Evolutionary conservation across 1,140 invertebrate genomes (phyloP), one percentile per base, ranked within the genome.

Genomic region (Brachionus angularis): DNA sequence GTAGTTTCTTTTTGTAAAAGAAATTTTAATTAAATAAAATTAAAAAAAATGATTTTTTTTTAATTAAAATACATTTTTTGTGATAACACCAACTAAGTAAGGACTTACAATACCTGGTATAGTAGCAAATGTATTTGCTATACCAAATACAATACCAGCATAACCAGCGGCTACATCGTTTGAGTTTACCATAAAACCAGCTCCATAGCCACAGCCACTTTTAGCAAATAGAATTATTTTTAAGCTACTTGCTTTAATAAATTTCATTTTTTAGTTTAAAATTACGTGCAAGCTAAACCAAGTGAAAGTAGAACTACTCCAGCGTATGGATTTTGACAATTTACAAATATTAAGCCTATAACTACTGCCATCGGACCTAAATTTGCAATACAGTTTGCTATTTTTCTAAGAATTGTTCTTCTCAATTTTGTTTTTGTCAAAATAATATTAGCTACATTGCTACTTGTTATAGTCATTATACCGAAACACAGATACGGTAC

Each of bases 51-150:
- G 16, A 44, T 46, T 14, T 18, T 42, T 44, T 12, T 34, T 55
- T 31, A n/a, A 14, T 14, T 14, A 31, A 47, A 16, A 47, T 67
- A 67, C 62, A 50, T 67, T 67, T 50, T 67, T 71, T 23, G 67
- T 71, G 10, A 71, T 71, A 0, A 71, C 27, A 52, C 49, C 49
- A 44, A 50, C 46, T 31, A 71, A 23, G 36, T 67, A 67, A 3
- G 62, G 62, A 18, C 42, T 89, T 1, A 93, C 78, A 72, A 93
- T 91, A 18, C 91, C 91, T 16, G 91, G 89, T 64, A 93, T 78
- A 1, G 90, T 92, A 0, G 89, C 90, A 72, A 91, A 83, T 0
- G 89, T 91, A 78, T 93, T 93, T 0, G 89, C 88, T 39, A 93
- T 84, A 1, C 91, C 91, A 87, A 91, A 91, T 14, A 92, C 77